phyloP scores from a whole-genome alignment of 2,797 vertebrate genomes.

The Neosilurus mollespiculum region DNA sequence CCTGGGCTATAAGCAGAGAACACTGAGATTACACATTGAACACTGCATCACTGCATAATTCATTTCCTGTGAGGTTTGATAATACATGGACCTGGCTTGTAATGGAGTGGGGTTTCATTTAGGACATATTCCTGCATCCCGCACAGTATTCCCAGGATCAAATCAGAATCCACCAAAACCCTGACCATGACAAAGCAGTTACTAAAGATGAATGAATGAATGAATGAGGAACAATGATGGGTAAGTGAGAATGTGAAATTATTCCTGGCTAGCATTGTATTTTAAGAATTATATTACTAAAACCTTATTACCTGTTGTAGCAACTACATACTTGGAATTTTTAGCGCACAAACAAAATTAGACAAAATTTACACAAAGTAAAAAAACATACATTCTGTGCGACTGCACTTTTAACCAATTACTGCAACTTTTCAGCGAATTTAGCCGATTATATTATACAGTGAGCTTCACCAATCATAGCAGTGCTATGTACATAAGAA shows the following conservation, averaged over 20 bases:
- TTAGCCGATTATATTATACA: no score
- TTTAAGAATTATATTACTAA: neutral
- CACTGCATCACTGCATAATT: neutral
- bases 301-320: neutral
- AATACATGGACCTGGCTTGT: neutral
- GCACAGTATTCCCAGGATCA: neutral
- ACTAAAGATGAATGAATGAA: neutral
- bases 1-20: neutral
- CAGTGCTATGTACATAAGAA: no score
- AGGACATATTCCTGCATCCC: neutral
- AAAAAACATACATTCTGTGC: no score
- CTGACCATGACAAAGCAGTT: neutral
- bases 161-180: neutral
- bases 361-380: no score
- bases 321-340: neutral
- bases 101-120: neutral
- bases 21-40: neutral
- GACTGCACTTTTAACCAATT: no score
- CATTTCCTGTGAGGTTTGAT: neutral
- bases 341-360: neutral
- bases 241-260: neutral
- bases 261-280: neutral
- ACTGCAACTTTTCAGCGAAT: no score
- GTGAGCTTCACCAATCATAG: no score
- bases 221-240: neutral